Conservation (phyloP, 2,797 vertebrate species). For the Rhinella marina region DNA sequence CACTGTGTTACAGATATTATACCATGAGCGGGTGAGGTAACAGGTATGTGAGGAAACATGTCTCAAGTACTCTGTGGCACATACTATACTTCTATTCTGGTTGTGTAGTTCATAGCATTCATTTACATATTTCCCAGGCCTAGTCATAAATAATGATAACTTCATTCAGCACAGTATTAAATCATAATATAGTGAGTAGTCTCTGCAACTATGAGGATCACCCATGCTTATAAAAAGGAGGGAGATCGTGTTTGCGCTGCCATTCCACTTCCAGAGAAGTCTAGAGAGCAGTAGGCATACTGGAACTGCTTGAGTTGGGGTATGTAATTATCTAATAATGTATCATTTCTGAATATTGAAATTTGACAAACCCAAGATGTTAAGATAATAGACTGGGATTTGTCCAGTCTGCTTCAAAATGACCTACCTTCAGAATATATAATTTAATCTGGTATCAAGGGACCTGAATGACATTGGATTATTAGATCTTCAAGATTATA, state of each 20-base stretch:
- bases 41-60: too few relatives aligned
- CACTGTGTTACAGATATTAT: too few relatives aligned
- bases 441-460: too few relatives aligned
- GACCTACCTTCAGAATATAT: background rate
- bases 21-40: too few relatives aligned
- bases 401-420: background rate
- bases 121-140: background rate
- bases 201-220: background rate
- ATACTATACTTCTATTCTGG: background rate
- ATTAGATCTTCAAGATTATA: too few relatives aligned
- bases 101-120: background rate
- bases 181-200: background rate
- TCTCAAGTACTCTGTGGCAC: background rate
- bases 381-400: background rate
- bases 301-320: background rate
- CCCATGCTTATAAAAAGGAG: background rate
- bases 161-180: background rate
- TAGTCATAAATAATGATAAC: slow-evolving; percentile 10
- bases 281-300: background rate
- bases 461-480: too few relatives aligned
- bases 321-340: background rate
- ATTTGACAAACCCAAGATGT: background rate
- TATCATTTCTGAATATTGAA: background rate
- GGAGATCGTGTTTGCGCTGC: background rate
- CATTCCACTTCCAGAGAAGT: background rate